Base-by-base conservation (phyloP, 2,888 invertebrate genomes). In the Gortyna flavago region DNA sequence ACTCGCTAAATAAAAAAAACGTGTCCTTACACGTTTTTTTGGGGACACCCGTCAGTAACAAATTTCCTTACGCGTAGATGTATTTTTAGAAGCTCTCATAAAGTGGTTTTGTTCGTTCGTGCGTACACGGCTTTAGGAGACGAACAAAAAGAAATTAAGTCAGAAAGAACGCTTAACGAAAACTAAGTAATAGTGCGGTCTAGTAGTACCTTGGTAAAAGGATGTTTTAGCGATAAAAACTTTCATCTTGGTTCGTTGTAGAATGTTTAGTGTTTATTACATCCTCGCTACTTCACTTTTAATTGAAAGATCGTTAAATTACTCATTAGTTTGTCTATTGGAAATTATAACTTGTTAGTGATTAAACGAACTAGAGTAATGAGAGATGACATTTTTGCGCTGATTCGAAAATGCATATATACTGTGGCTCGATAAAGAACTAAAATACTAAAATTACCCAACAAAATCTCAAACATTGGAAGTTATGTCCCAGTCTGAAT, bases 401-500 rank as follows among this genome's bases (percentile, higher is more conserved):
- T 65, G 9, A 25, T 38, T 64, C 8, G 16, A 25, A 13, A 41
- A 29, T 57, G 13, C 8, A 35, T 54, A 54, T 54, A 54, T 54
- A 9, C 25, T n/a, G 11, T 62, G 35, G 25, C 35, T 25, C 62
- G 11, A 35, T 32, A 13, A 54, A 62, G 21, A n/a, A 35, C 38
- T 62, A 59, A 68, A 72, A 69, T 41, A 62, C 57, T 69, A 13
- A 67, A 64, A 61, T 71, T 73, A 69, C 64, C n/a, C 68, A 68
- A 81, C 51, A 32, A 59, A 54, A 48, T 72, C 35, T 29, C 35
- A 61, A 68, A 51, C 41, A 72, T 38, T 72, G 51, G 59, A 29
- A 85, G 32, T 66, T 73, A 86, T 74, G 82, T 35, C 38, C 62
- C 62, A 72, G 69, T 77, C 64, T 44, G 72, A 70, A 74, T 70